These are phyloP conservation scores for Formica selysi DNA, from an alignment of 1,140 invertebrate genomes.

Conservation along the genomic window DNA sequence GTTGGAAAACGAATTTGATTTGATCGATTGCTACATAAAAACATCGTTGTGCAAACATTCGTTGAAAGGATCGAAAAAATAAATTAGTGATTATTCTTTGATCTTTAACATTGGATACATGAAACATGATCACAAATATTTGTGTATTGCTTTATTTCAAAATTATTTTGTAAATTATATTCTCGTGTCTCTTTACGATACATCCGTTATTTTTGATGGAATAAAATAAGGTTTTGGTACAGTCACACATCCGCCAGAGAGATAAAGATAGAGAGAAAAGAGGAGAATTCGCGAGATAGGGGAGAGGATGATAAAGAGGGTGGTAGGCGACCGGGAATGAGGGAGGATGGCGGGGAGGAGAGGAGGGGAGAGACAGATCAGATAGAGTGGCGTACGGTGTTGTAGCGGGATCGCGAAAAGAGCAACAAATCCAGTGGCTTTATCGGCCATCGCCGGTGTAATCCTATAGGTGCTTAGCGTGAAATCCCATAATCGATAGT, in stretches of 20 bases:
- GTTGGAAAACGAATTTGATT: background rate
- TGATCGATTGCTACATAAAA: background rate
- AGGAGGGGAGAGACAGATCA: slow-evolving; percentile 57
- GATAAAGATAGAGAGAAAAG: background rate
- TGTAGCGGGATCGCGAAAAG: slow-evolving; percentile 78
- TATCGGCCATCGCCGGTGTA: slow-evolving; percentile 84
- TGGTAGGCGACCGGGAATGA: background rate
- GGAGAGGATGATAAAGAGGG: slow-evolving; percentile 44
- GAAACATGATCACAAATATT: too few relatives aligned
- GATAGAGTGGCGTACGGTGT: slow-evolving; percentile 65
- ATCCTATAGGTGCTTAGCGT: slow-evolving; percentile 86
- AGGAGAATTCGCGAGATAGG: slow-evolving; percentile 18
- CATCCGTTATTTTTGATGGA: background rate
- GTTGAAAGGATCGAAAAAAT: background rate
- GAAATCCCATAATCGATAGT: slow-evolving; percentile 86
- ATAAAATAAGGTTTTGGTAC: slow-evolving; percentile 13
- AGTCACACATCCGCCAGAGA: background rate
- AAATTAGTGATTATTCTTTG: too few relatives aligned
- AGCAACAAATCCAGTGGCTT: slow-evolving; percentile 86
- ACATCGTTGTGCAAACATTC: background rate
- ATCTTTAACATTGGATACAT: too few relatives aligned
- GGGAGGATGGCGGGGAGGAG: background rate
- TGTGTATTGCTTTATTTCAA: background rate
- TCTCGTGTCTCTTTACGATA: background rate
- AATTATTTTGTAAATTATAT: background rate